These are phyloP conservation scores for Menidia menidia DNA, from an alignment of 2,797 vertebrate species.

Conservation along the genomic window DNA sequence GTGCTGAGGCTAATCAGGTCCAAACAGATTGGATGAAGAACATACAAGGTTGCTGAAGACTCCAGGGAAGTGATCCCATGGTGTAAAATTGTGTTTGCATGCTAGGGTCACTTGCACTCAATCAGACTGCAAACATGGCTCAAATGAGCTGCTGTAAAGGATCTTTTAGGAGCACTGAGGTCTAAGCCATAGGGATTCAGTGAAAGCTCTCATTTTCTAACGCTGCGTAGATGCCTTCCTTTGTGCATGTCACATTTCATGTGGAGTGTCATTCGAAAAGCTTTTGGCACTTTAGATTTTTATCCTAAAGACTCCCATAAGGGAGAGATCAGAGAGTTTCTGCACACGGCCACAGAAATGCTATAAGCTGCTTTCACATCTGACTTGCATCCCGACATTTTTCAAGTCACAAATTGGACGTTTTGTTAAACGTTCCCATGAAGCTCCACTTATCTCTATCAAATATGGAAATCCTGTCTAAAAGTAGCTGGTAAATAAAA, in stretches of 20 bases:
- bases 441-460: background rate
- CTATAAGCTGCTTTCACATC: background rate
- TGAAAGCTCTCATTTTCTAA: slow-evolving; percentile 39
- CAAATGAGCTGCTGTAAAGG: slow-evolving; percentile 21
- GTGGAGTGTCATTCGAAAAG: background rate
- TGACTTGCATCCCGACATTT: background rate
- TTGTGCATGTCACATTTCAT: slow-evolving; percentile 4
- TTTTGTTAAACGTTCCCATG: background rate
- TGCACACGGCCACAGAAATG: background rate
- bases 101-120: slow-evolving; percentile 47
- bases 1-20: slow-evolving; percentile 56
- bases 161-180: slow-evolving; percentile 22
- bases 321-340: background rate
- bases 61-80: slow-evolving; percentile 36
- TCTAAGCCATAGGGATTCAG: slow-evolving; percentile 38
- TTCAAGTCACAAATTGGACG: background rate
- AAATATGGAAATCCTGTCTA: background rate
- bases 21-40: slow-evolving; percentile 53
- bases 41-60: slow-evolving; percentile 55
- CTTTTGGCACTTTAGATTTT: background rate
- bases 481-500: background rate
- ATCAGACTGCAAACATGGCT: slow-evolving; percentile 46
- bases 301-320: background rate
- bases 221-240: slow-evolving; percentile 1
- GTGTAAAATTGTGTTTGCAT: slow-evolving; percentile 51